A percentile compares a stretch with the other conserved stretches of the same genome.
These are phyloP conservation scores for Drosophila neutralis DNA, from an alignment of 2,888 invertebrate species.

Conservation along the genomic window DNA sequence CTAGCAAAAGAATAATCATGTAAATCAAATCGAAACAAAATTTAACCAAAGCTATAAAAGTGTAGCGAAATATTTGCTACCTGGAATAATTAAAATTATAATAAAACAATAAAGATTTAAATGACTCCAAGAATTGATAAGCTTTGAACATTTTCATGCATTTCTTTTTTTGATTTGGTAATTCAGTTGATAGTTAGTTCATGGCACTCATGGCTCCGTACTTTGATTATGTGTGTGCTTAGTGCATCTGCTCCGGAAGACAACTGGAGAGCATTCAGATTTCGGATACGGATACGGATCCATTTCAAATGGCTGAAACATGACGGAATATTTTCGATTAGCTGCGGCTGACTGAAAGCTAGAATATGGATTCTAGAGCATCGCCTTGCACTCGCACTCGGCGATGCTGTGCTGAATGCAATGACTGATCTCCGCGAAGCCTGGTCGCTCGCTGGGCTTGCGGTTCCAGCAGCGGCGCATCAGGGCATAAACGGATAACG, in stretches of 20 bases:
- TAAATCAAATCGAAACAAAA: not conserved
- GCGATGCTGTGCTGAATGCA: slow-evolving; percentile 89
- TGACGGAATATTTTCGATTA: slow-evolving; percentile 58
- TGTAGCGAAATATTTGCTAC: not conserved
- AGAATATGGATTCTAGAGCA: slow-evolving; percentile 66
- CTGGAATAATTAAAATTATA: not conserved
- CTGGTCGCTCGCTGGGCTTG: slow-evolving; percentile 93
- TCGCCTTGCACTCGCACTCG: slow-evolving; percentile 83
- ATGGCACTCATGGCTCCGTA: slow-evolving; percentile 13
- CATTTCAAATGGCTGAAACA: slow-evolving; percentile 48
- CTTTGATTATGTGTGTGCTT: slow-evolving; percentile 27
- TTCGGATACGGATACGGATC: slow-evolving; percentile 46
- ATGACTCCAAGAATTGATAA: not conserved
- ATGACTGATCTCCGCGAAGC: slow-evolving; percentile 93
- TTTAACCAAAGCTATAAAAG: not conserved
- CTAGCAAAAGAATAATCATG: slow-evolving; percentile 1
- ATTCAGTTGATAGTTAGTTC: slow-evolving; percentile 19
- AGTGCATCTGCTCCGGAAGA: slow-evolving; percentile 67
- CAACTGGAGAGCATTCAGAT: slow-evolving; percentile 60
- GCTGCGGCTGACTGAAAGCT: not conserved
- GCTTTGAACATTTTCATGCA: not conserved
- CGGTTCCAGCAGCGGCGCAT: slow-evolving; percentile 98
- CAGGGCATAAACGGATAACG: slow-evolving; percentile 93
- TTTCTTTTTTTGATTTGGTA: not conserved
- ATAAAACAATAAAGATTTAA: not conserved